These are phyloP conservation scores for Drosophila busckii DNA, from an alignment of 1,140 invertebrate species.

Conservation along the genomic window DNA sequence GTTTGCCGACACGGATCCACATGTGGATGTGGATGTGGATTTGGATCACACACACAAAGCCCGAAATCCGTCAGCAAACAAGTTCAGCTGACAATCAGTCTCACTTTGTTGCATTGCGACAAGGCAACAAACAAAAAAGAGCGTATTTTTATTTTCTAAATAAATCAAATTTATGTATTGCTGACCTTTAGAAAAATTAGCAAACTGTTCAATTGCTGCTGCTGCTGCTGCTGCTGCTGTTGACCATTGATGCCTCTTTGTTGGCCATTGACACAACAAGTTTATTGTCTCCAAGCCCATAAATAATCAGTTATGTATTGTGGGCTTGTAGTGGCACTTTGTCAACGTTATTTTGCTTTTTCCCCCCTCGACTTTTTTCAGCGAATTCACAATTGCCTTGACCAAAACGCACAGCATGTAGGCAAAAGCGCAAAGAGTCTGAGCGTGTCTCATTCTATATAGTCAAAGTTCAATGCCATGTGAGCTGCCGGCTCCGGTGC, in stretches of 20 bases:
- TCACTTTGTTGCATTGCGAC: constrained; percentile 38
- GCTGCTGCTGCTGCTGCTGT: constrained; percentile 32
- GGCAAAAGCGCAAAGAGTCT: too few relatives aligned
- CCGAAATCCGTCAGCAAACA: constrained; percentile 64
- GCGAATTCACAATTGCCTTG: constrained; percentile 42
- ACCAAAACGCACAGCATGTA: constrained; percentile 36
- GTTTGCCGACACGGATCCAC: constrained; percentile 51
- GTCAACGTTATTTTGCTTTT: constrained; percentile 25
- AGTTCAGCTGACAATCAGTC: constrained; percentile 68
- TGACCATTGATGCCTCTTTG: constrained; percentile 45
- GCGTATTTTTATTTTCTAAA: too few relatives aligned
- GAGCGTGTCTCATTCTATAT: constrained; percentile 11
- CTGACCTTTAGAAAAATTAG: constrained; percentile 41
- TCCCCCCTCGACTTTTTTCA: constrained; percentile 8
- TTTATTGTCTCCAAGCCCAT: constrained; percentile 58
- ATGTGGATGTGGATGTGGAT: too few relatives aligned
- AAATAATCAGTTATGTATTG: constrained; percentile 54
- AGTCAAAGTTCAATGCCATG: constrained; percentile 58
- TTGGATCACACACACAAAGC: constrained; percentile 38
- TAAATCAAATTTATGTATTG: constrained; percentile 11
- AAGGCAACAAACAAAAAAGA: constrained; percentile 11
- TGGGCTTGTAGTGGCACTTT: constrained; percentile 57
- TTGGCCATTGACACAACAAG: constrained; percentile 65
- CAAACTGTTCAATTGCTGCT: constrained; percentile 39
- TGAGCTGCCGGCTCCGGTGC: constrained; percentile 8